phyloP scores from a whole-genome alignment of 2,888 invertebrate species.

The Nomada hirtipes region DNA sequence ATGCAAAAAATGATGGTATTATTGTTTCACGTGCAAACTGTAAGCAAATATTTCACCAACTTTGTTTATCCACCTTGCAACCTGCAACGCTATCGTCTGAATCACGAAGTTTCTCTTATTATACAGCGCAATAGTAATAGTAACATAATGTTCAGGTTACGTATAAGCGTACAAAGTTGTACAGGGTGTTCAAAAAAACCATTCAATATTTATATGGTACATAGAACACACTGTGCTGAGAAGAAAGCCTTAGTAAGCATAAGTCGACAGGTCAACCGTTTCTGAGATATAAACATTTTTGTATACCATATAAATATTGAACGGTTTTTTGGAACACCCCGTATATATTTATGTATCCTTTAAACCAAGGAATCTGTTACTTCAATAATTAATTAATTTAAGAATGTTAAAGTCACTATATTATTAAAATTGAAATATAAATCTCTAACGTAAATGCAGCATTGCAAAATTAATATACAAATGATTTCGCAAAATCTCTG shows the following conservation, averaged over 20 bases:
- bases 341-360: too few species aligned
- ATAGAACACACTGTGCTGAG: too few species aligned
- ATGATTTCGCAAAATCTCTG: neutral
- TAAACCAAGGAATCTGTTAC: too few species aligned
- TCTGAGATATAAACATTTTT: too few species aligned
- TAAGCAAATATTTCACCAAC: neutral
- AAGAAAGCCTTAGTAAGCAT: too few species aligned
- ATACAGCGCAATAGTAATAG: slow-evolving; percentile 18
- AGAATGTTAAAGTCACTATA: neutral
- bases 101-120: slow-evolving; percentile 44
- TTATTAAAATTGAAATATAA: neutral
- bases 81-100: slow-evolving; percentile 9
- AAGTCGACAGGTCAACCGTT: too few species aligned
- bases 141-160: slow-evolving; percentile 18
- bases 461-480: neutral
- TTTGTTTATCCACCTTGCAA: neutral
- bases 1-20: neutral
- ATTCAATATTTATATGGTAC: too few species aligned
- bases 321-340: too few species aligned
- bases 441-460: neutral
- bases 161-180: neutral
- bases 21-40: neutral
- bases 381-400: too few species aligned
- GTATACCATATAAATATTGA: too few species aligned
- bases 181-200: neutral